Base-by-base conservation (phyloP, 2,797 vertebrate species). In the Sparus aurata region DNA sequence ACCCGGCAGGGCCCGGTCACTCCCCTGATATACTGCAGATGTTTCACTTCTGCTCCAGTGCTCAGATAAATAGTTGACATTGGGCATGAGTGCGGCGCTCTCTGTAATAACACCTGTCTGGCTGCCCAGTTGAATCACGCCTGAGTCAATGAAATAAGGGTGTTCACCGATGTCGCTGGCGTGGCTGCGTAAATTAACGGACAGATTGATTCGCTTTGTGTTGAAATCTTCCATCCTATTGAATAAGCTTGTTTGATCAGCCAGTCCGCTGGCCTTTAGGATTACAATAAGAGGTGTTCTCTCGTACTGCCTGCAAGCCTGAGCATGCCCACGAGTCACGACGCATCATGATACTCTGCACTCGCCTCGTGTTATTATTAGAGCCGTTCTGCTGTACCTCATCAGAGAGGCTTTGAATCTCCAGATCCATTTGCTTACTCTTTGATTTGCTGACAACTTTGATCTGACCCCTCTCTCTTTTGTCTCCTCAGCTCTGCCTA, bases 401-500 rank as follows among this genome's bases (percentile, higher is more conserved):
- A 57, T 60, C 41, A 47, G 7, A 50, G 50, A 80, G 43, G 17
- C 17, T 43, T 34, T 11, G 72, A 15, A 27, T 57, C 62, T 65
- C 18, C 23, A 17, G 41, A 4, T 43, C 10, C 13, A 8, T 49
- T 3, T 76, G n/a, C 34, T 58, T 53, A 9, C 52, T 80, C 49
- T n/a, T 3, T 22, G 25, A 69, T 69, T 77, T 20, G 16, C 57
- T 50, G 54, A 34, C 61, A 22, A 15, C 53, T 27, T 66, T 38
- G 50, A n/a, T 64, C 61, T 90, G 73, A 87, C 64, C 74, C 4
- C 4, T 69, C 84, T 87, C 41, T 70, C 53, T 80, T 45, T 76
- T 85, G 74, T 89, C 50, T 70, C 73, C 72, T 75, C 90, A 98
- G 97, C 90, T 95, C 83, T 97, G 96, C 87, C 87, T 96, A 77